These are phyloP conservation scores for Penaeus chinensis DNA, from an alignment of 1,140 invertebrate genomes.

Conservation along the genomic window DNA sequence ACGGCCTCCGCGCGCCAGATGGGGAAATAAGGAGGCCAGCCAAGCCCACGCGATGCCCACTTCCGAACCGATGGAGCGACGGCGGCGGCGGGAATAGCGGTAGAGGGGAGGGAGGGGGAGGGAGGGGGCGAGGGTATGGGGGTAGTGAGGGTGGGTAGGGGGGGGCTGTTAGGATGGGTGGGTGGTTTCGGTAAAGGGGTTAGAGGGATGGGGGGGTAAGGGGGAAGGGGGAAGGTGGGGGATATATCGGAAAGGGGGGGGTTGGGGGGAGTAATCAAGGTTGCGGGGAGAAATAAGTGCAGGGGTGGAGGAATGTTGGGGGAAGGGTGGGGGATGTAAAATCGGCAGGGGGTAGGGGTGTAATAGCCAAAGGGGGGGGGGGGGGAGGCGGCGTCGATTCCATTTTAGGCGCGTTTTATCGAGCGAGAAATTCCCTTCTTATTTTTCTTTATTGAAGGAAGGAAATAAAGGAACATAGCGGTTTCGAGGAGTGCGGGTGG, in stretches of 20 bases:
- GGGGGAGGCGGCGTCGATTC: no score
- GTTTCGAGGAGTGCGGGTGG: no score
- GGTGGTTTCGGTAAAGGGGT: no score
- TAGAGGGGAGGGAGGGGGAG: background rate
- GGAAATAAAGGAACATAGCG: no score
- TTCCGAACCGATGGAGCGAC: background rate
- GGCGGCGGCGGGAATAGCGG: background rate
- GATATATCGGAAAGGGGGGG: background rate
- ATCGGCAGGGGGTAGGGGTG: no score
- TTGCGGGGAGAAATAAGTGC: background rate
- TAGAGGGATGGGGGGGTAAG: background rate
- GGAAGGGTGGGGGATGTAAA: no score
- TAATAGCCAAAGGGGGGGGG: no score
- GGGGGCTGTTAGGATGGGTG: background rate
- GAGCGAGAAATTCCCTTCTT: no score
- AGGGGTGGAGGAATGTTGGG: no score
- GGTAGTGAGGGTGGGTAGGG: background rate
- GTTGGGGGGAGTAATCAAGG: background rate
- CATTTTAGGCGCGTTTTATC: no score
- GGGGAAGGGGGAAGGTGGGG: background rate
- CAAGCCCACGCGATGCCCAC: background rate
- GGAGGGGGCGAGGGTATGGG: background rate
- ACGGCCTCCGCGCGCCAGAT: slow-evolving; percentile 33
- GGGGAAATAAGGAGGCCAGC: slow-evolving; percentile 35
- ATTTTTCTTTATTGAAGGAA: no score